phyloP scores from a whole-genome alignment of 1,140 invertebrate species.

The Neotoxoptera formosana region DNA sequence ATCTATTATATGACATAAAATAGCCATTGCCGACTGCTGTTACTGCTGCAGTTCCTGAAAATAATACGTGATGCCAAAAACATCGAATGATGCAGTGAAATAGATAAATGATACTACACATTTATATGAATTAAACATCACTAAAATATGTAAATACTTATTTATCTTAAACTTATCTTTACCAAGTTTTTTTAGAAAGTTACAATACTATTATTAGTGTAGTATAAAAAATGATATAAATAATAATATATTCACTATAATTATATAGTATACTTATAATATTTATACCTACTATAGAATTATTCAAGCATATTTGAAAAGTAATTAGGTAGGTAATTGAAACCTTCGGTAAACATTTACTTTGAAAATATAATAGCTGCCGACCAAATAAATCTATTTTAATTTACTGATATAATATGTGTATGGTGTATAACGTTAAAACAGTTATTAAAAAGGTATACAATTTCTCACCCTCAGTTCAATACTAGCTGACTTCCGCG shows the following conservation, averaged over 20 bases:
- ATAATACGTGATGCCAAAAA: not conserved
- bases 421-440: not conserved
- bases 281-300: not conserved
- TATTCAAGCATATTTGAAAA: not conserved
- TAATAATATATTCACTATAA: not conserved
- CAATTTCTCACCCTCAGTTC: constrained; percentile 75
- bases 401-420: not conserved
- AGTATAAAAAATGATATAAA: not conserved
- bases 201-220: not conserved
- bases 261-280: not conserved
- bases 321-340: not conserved
- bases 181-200: not conserved
- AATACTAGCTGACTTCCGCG: constrained; percentile 77
- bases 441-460: not conserved
- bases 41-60: not conserved
- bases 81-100: not conserved
- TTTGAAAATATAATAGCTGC: not conserved
- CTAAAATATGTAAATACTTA: not conserved
- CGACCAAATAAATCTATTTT: not conserved
- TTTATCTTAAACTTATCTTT: not conserved
- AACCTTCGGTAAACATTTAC: not conserved
- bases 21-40: not conserved
- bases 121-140: not conserved
- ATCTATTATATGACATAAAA: not conserved
- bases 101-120: not conserved